phyloP scores from a whole-genome alignment of 2,888 invertebrate genomes.

The Luffia ferchaultella region DNA sequence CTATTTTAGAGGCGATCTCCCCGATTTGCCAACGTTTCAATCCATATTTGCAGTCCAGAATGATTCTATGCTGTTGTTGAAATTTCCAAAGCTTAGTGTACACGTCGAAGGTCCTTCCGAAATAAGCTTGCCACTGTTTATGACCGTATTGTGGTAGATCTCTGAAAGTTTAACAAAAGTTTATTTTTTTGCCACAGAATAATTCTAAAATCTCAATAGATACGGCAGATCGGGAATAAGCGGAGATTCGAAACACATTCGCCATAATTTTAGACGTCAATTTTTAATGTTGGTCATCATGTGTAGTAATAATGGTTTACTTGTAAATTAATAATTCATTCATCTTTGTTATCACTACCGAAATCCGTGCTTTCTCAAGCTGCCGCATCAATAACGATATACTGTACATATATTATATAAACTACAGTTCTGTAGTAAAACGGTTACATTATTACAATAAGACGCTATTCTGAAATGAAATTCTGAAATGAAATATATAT shows the following conservation, averaged over 20 bases:
- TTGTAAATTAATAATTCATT: too few relatives aligned
- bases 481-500: too few relatives aligned
- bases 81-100: constrained; percentile 98
- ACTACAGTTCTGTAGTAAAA: too few relatives aligned
- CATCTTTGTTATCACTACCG: too few relatives aligned
- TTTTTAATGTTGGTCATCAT: too few relatives aligned
- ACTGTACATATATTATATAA: too few relatives aligned
- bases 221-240: background rate
- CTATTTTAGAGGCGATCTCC: constrained; percentile 98
- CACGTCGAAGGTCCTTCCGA: constrained; percentile 95
- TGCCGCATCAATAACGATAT: too few relatives aligned
- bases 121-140: constrained; percentile 98
- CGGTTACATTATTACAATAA: too few relatives aligned
- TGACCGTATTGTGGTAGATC: constrained; percentile 97
- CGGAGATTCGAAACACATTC: background rate
- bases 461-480: too few relatives aligned
- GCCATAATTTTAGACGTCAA: background rate
- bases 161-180: constrained; percentile 63
- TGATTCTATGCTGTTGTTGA: constrained; percentile 93
- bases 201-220: background rate
- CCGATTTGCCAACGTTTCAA: constrained; percentile 98
- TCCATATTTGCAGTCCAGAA: constrained; percentile 92
- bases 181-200: background rate
- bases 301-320: too few relatives aligned
- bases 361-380: too few relatives aligned